A percentile compares a stretch with the other conserved stretches of the same genome.
Evolutionary conservation across 2,888 invertebrate genomes (phyloP).

Genomic region (Allolobophora icterica): DNA sequence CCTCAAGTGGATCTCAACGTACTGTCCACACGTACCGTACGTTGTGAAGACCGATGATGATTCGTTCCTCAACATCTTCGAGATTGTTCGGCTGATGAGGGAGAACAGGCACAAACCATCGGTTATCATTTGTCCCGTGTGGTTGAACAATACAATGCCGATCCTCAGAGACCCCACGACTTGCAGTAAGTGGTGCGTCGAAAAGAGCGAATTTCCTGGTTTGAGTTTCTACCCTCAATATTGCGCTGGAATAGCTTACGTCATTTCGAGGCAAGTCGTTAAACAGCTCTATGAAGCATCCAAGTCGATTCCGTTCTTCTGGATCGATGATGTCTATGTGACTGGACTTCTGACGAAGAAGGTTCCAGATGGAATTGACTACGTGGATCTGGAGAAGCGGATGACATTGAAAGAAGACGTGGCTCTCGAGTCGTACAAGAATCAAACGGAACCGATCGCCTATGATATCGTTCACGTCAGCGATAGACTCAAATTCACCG

Average conservation of each 20-base stretch:
- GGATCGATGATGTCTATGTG: slow-evolving; percentile 60
- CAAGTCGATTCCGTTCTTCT: slow-evolving; percentile 51
- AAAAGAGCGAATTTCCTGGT: slow-evolving; percentile 47
- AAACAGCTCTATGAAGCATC: slow-evolving; percentile 54
- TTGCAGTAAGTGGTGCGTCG: slow-evolving; percentile 50
- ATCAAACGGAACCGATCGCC: slow-evolving; percentile 32
- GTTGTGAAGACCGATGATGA: slow-evolving; percentile 53
- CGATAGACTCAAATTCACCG: slow-evolving; percentile 20
- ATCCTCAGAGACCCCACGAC: slow-evolving; percentile 48
- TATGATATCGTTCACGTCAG: slow-evolving; percentile 40
- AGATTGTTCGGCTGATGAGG: slow-evolving; percentile 42
- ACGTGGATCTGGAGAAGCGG: slow-evolving; percentile 75
- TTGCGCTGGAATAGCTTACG: slow-evolving; percentile 56
- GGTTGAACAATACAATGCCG: slow-evolving; percentile 49
- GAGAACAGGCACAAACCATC: slow-evolving; percentile 2
- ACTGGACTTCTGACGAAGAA: slow-evolving; percentile 54
- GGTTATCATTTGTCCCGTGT: slow-evolving; percentile 46
- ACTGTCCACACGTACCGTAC: slow-evolving; percentile 50
- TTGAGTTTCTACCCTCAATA: slow-evolving; percentile 53
- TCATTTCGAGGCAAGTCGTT: slow-evolving; percentile 53
- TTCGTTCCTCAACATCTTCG: slow-evolving; percentile 51
- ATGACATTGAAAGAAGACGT: slow-evolving; percentile 76
- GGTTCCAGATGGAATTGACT: slow-evolving; percentile 50
- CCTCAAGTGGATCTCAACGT: slow-evolving; percentile 51
- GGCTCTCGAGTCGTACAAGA: slow-evolving; percentile 42